Conservation (phyloP, 1,140 invertebrate genomes). For the Bombus soroeensis region DNA sequence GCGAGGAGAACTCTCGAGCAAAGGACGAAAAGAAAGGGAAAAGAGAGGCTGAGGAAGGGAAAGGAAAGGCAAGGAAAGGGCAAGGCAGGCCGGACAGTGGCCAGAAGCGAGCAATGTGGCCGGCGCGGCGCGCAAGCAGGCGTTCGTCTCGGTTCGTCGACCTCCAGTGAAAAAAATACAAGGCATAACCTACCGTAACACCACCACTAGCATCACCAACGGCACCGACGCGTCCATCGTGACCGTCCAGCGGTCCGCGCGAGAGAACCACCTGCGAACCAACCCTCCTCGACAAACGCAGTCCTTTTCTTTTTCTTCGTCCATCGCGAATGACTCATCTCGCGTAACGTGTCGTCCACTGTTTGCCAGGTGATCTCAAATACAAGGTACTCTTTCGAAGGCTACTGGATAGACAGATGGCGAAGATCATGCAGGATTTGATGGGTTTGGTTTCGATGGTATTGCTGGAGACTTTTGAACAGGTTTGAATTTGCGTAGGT, state of each 20-base stretch:
- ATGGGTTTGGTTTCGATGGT: no score
- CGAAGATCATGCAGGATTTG: no score
- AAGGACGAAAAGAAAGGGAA: slow-evolving; percentile 61
- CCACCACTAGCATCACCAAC: slow-evolving; percentile 64
- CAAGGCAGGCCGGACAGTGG: slow-evolving; percentile 72
- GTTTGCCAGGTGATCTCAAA: background rate
- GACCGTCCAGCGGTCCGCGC: slow-evolving; percentile 5
- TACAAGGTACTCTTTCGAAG: background rate
- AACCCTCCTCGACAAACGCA: slow-evolving; percentile 46
- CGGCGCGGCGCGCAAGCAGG: slow-evolving; percentile 60
- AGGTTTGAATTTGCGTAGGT: no score
- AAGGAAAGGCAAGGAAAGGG: slow-evolving; percentile 59
- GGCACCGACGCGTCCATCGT: slow-evolving; percentile 41
- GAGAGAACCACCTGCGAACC: slow-evolving; percentile 61
- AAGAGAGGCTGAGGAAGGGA: slow-evolving; percentile 43
- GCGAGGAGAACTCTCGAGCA: slow-evolving; percentile 6
- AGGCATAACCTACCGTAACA: slow-evolving; percentile 82
- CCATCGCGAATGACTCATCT: slow-evolving; percentile 40
- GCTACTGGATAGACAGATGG: no score
- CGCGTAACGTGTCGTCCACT: slow-evolving; percentile 24
- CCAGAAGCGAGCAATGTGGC: slow-evolving; percentile 70
- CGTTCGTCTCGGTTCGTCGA: slow-evolving; percentile 80
- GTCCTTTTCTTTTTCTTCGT: slow-evolving; percentile 14
- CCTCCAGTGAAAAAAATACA: slow-evolving; percentile 77
- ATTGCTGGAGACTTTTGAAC: no score